Base-by-base conservation (phyloP, 2,888 invertebrate genomes). In the Hydroisotoma schaefferi region DNA sequence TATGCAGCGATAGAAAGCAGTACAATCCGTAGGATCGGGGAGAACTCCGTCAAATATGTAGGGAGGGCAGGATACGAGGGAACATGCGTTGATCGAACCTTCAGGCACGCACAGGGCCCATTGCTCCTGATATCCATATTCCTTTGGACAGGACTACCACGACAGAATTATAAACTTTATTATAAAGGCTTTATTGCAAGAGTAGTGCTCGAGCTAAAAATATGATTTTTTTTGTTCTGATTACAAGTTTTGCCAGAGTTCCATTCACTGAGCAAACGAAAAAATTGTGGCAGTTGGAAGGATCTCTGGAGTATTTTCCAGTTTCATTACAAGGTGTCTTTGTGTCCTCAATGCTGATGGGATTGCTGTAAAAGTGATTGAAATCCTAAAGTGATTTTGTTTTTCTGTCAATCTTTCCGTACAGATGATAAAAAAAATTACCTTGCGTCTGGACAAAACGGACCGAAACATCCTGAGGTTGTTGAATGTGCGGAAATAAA, bases 41-140 rank as follows among this genome's bases (percentile, higher is more conserved):
- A 53, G 8, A 2, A 53, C 53, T n/a, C 53, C 53, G 20, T 53
- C 53, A 38, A 26, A 53, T 18, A 53, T 53, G 40, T 40, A 53
- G 5, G 53, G 22, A 6, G 53, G 53, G 18, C 53, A 53, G 25
- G 6, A 25, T n/a, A 53, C 5, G 2, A 6, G 18, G n/a, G 43
- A 20, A 20, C 53, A 53, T 22, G 18, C 18, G n/a, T 53, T 20
- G 3, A 53, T 43, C n/a, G 5, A n/a, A 26, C 43, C 5, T 26
- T 53, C 40, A 10, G 53, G 53, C 10, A 53, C 43, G 25, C 53
- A 53, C n/a, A 37, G 12, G 18, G 12, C 23, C 40, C 43, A 53
- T 33, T 40, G 25, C 8, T 22, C 25, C 25, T 53, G 40, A 27
- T 29, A 53, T 5, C 40, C 53, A 20, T 53, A 53, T 6, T 27